Percentiles rank a stretch among this genome's conserved stretches.
Evolutionary conservation across 2,888 invertebrate species (phyloP).

Genomic region (Boloria euphrosyne): DNA sequence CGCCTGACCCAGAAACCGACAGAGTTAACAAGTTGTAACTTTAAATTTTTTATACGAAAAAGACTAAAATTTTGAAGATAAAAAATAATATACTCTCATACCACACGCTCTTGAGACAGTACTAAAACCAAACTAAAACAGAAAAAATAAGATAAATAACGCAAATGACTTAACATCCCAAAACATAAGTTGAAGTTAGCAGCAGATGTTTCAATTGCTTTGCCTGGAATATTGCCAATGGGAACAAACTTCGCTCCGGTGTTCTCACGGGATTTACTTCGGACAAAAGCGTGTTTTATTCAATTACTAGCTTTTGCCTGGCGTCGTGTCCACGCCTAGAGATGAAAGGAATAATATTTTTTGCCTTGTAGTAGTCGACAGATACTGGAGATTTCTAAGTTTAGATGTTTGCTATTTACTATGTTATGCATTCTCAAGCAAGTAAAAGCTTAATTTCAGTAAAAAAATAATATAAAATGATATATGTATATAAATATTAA

Average conservation of each 20-base stretch:
- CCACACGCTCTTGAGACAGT: not conserved
- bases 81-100: no score
- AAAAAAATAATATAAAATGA: no score
- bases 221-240: conserved; percentile 24
- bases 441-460: no score
- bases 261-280: conserved; percentile 14
- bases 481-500: no score
- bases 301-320: conserved; percentile 12
- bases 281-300: conserved; percentile 17
- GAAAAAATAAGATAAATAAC: conserved; percentile 1
- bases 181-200: conserved; percentile 17
- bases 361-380: no score
- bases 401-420: no score
- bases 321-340: conserved; percentile 1
- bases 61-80: no score
- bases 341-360: not conserved
- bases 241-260: conserved; percentile 21
- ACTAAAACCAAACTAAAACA: not conserved
- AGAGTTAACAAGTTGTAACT: no score
- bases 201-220: conserved; percentile 19
- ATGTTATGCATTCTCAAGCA: no score
- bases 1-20: no score
- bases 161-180: not conserved
- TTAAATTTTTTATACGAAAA: no score
- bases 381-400: no score